Conservation (phyloP, 1,140 invertebrate genomes). For the Lordiphosa clarofinis region DNA sequence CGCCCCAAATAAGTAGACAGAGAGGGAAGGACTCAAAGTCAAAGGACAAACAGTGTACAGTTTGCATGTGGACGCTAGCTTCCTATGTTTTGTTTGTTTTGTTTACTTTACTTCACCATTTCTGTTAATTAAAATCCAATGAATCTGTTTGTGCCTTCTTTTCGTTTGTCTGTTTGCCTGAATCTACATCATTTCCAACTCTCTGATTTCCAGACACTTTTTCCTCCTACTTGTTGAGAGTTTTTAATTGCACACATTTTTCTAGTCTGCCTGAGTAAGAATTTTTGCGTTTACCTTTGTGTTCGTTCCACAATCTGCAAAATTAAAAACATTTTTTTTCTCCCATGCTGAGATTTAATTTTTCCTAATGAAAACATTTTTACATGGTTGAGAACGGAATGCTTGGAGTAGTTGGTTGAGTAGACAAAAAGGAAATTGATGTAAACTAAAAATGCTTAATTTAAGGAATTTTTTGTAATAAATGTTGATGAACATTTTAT, state of each 20-base stretch:
- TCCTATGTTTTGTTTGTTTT: constrained; percentile 10
- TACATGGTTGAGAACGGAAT: constrained; percentile 8
- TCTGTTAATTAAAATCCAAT: constrained; percentile 70
- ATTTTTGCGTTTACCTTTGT: constrained; percentile 30
- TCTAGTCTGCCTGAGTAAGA: constrained; percentile 32
- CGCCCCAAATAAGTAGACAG: background rate
- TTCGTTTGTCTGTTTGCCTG: constrained; percentile 31
- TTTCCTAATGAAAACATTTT: constrained; percentile 39
- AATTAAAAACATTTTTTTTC: constrained; percentile 39
- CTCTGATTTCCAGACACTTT: constrained; percentile 1
- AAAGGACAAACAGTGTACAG: constrained; percentile 12
- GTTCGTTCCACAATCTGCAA: constrained; percentile 28
- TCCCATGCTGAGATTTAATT: constrained; percentile 3
- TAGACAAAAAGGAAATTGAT: too few relatives aligned
- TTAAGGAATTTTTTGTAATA: too few relatives aligned
- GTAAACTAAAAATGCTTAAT: too few relatives aligned
- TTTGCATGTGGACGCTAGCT: constrained; percentile 22
- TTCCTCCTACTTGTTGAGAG: constrained; percentile 14
- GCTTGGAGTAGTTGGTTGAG: too few relatives aligned
- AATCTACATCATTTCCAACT: constrained; percentile 36
- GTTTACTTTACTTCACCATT: constrained; percentile 19
- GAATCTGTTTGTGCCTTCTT: constrained; percentile 42
- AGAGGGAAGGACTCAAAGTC: constrained; percentile 2
- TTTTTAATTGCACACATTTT: constrained; percentile 51
- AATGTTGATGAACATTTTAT: too few relatives aligned